These are phyloP conservation scores for Forbesichthys papilliferus DNA, from an alignment of 2,113 vertebrate species.

Conservation along the genomic window DNA sequence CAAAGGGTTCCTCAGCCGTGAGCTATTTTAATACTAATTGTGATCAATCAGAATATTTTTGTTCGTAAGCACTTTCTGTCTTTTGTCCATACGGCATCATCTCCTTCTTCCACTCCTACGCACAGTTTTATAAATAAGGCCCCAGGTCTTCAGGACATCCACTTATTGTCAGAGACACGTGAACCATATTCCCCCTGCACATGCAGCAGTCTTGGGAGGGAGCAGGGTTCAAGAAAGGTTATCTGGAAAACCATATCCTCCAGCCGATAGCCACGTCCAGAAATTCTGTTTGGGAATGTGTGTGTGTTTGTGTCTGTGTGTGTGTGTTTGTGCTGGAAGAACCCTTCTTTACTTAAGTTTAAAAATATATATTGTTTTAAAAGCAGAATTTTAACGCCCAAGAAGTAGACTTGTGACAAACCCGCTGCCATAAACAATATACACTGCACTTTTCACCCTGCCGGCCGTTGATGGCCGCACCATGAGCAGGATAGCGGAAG, in stretches of 20 bases:
- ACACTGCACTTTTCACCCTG: neutral
- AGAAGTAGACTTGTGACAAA: no score
- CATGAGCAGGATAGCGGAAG: constrained; percentile 78
- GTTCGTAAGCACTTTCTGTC: no score
- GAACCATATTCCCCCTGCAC: constrained; percentile 13
- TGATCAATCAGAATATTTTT: no score
- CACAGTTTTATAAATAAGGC: no score
- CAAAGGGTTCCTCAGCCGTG: no score
- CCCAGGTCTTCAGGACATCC: constrained; percentile 55
- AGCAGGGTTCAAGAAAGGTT: neutral
- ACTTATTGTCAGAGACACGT: constrained; percentile 57
- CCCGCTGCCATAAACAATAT: neutral
- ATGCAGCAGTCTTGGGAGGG: neutral
- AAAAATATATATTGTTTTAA: no score
- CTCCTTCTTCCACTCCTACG: no score
- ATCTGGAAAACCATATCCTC: constrained; percentile 9
- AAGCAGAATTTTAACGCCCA: no score
- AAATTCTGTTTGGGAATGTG: constrained; percentile 26
- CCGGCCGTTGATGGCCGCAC: neutral
- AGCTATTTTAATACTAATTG: no score
- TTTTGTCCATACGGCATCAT: no score
- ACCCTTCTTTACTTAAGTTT: no score
- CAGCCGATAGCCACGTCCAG: constrained; percentile 35
- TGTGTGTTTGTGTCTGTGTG: neutral
- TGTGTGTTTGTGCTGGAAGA: neutral